Evolutionary conservation across 2,113 vertebrate genomes (phyloP).

Genomic region (Cyrtonyx montezumae): DNA sequence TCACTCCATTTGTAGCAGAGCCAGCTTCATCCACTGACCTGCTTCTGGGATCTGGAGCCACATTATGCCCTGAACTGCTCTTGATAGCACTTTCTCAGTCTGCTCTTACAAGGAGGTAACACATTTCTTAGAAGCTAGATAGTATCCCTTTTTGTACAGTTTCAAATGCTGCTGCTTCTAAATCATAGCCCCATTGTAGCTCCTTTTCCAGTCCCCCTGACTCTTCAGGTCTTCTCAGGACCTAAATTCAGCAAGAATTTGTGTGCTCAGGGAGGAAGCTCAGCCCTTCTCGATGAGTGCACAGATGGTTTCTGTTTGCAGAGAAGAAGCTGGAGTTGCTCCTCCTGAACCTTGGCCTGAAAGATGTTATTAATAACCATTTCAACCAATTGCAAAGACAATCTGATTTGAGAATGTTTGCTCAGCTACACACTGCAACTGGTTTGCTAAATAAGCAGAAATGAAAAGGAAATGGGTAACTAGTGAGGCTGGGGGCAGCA

Average conservation of each 20-base stretch:
- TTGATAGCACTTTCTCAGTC: background rate
- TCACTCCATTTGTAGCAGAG: background rate
- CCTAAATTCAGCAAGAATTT: background rate
- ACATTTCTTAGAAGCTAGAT: background rate
- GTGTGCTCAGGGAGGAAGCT: background rate
- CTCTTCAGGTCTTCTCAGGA: background rate
- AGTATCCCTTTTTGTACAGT: background rate
- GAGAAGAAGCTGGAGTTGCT: background rate
- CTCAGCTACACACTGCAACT: background rate
- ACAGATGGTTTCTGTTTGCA: background rate
- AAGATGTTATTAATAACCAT: background rate
- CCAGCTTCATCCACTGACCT: background rate
- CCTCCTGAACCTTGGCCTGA: background rate
- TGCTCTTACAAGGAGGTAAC: background rate
- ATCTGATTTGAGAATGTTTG: background rate
- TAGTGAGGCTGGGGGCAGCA: too few relatives aligned
- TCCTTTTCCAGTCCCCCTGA: background rate
- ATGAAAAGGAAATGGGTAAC: background rate
- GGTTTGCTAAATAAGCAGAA: background rate
- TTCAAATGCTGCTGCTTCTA: background rate
- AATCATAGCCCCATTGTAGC: background rate
- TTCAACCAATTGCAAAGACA: background rate
- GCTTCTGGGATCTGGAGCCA: fast-evolving
- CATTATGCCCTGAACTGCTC: fast-evolving
- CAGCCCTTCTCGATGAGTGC: background rate